Conservation (phyloP, 2,113 vertebrate species). For the Hippocampus mohnikei region DNA sequence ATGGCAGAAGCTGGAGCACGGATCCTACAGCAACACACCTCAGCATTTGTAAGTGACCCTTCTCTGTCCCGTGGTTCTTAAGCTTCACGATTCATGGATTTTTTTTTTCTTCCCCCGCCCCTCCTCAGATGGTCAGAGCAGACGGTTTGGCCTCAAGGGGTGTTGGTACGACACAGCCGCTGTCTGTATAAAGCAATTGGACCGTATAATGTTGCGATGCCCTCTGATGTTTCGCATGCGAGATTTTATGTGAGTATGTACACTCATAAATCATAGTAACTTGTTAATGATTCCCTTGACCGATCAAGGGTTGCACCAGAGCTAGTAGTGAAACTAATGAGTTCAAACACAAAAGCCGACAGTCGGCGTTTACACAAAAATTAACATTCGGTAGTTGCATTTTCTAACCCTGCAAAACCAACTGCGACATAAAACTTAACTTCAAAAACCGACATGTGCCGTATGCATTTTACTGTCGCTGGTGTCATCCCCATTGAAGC, state of each 20-base stretch:
- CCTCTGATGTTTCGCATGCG: conserved; percentile 94
- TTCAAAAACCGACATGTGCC: neutral
- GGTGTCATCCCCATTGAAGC: neutral
- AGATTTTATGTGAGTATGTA: conserved; percentile 93
- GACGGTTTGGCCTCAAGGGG: conserved; percentile 97
- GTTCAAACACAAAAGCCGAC: neutral
- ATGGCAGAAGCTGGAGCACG: conserved; percentile 96
- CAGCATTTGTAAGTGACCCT: conserved; percentile 88
- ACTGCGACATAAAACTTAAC: neutral
- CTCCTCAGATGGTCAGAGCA: conserved; percentile 89
- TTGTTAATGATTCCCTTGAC: neutral
- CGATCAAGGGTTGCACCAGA: neutral
- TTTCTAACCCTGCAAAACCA: neutral
- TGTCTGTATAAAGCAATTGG: conserved; percentile 94
- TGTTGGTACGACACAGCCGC: conserved; percentile 93
- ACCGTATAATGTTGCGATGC: conserved; percentile 93
- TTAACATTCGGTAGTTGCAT: neutral
- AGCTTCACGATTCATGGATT: neutral
- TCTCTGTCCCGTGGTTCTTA: neutral
- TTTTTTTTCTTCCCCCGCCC: neutral
- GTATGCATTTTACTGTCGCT: neutral
- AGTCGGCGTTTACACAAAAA: neutral
- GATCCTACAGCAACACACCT: conserved; percentile 93
- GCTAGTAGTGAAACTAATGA: neutral
- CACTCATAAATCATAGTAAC: neutral